Evolutionary conservation across 2,113 vertebrate genomes (phyloP).

Genomic region (Orcinus orca): DNA sequence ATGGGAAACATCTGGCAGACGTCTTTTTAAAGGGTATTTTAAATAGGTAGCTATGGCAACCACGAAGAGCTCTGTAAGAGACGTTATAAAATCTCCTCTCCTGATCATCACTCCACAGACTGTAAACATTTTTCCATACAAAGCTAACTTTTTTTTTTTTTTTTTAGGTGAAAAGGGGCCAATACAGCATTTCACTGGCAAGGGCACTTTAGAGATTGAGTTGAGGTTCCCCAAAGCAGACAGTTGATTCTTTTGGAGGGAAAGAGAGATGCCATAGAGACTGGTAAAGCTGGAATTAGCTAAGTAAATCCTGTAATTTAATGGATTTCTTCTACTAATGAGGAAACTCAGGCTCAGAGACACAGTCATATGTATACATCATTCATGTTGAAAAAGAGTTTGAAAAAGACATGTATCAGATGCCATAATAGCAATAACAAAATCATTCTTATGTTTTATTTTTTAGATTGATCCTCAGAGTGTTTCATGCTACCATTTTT

Average conservation of each 20-base stretch:
- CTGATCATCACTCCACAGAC: background rate
- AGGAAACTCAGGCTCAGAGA: background rate
- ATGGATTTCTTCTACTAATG: background rate
- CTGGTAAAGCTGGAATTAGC: background rate
- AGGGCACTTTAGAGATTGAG: background rate
- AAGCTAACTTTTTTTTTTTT: background rate
- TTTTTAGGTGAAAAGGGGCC: slow-evolving; percentile 26
- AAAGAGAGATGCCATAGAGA: background rate
- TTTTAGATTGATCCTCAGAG: background rate
- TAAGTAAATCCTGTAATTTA: background rate
- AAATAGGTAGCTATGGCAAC: slow-evolving; percentile 58
- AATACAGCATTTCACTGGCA: background rate
- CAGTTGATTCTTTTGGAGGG: background rate
- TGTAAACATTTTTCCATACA: background rate
- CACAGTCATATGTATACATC: background rate
- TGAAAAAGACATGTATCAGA: background rate
- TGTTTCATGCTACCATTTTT: background rate
- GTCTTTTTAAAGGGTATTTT: slow-evolving; percentile 71
- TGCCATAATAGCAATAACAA: background rate
- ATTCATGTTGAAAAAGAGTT: background rate
- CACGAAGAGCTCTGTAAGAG: slow-evolving; percentile 50
- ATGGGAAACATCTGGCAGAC: slow-evolving; percentile 76
- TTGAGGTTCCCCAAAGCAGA: background rate
- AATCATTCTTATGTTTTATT: background rate
- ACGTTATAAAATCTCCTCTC: slow-evolving; percentile 67